Evolutionary conservation across 2,888 invertebrate species (phyloP).

Genomic region (Athripsodes cinereus): DNA sequence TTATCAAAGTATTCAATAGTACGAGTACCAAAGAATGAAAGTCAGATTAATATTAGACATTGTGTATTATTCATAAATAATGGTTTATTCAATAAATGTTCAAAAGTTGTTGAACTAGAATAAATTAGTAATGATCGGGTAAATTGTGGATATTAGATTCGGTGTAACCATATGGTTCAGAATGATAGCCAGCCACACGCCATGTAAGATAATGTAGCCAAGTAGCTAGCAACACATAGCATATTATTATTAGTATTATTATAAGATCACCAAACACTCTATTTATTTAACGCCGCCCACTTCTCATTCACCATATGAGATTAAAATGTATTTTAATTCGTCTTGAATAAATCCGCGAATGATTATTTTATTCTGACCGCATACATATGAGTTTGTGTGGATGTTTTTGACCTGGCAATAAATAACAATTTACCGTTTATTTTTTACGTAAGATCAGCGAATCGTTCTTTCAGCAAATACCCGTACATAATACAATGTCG

Average conservation of each 20-base stretch:
- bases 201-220: neutral
- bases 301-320: neutral
- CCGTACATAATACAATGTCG: too few relatives aligned
- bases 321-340: neutral
- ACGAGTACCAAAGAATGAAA: too few relatives aligned
- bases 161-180: neutral
- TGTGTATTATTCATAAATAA: too few relatives aligned
- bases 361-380: neutral
- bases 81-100: neutral
- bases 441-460: neutral
- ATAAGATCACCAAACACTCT: neutral
- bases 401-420: neutral
- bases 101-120: neutral
- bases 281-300: neutral
- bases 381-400: neutral
- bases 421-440: slow-evolving; percentile 1
- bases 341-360: neutral
- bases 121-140: neutral
- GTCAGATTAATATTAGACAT: too few relatives aligned
- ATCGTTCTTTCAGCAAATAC: too few relatives aligned
- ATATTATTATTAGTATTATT: too few relatives aligned
- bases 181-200: neutral
- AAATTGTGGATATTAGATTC: neutral
- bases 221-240: neutral
- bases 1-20: too few relatives aligned